phyloP scores from a whole-genome alignment of 2,113 vertebrate species.

The Lamprologus speciosus region DNA sequence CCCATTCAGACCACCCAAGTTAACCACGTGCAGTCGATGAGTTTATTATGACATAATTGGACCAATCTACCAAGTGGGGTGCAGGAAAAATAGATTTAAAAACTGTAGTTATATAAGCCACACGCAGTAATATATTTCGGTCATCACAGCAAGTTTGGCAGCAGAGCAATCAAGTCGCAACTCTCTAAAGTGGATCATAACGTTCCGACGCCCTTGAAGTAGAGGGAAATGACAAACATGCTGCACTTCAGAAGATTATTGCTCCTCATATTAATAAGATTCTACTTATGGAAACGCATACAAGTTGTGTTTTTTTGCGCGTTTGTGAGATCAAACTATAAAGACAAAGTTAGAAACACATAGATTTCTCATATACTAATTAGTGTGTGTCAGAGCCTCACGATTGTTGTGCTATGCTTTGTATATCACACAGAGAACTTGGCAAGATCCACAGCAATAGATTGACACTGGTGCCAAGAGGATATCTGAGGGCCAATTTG shows the following conservation, averaged over 20 bases:
- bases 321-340: not conserved
- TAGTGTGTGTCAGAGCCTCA: not conserved
- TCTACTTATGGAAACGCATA: not conserved
- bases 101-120: constrained; percentile 2
- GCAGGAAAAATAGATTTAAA: not conserved
- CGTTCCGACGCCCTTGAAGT: not conserved
- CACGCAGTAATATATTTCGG: not conserved
- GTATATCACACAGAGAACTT: not conserved
- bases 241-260: constrained; percentile 1
- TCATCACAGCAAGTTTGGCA: constrained; percentile 2
- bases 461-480: constrained; percentile 27
- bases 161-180: not conserved
- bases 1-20: not conserved
- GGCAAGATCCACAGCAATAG: constrained; percentile 7
- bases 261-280: not conserved
- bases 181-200: constrained; percentile 9
- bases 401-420: not conserved
- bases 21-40: not conserved
- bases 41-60: not conserved
- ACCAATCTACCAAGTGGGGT: not conserved
- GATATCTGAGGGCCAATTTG: constrained; percentile 52
- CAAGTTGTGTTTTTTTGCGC: not conserved
- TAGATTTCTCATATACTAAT: not conserved
- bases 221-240: constrained; percentile 3
- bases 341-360: not conserved